Percentiles rank a stretch among this genome's conserved stretches.
Conservation (phyloP, 2,113 vertebrate species). For the Rhinoderma darwinii region DNA sequence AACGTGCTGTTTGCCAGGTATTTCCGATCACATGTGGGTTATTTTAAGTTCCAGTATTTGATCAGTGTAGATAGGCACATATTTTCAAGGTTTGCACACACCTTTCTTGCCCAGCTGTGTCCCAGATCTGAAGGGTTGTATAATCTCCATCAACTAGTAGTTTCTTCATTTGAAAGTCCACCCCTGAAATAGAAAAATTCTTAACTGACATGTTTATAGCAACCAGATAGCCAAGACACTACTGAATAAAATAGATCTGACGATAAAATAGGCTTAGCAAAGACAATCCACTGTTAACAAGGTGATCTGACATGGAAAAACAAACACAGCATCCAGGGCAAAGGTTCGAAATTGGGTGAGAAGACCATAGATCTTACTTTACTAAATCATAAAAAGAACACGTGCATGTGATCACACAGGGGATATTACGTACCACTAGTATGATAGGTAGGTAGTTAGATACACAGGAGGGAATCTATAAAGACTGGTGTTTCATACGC, state of each 20-base stretch:
- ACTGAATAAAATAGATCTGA: not conserved
- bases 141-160: conserved; percentile 77
- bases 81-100: conserved; percentile 35
- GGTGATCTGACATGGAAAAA: not conserved
- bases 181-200: conserved; percentile 64
- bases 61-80: not conserved
- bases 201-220: conserved; percentile 37
- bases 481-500: no score
- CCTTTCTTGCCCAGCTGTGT: conserved; percentile 79
- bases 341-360: not conserved
- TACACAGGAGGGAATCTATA: no score
- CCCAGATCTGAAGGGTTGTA: conserved; percentile 76
- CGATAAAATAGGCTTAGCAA: not conserved
- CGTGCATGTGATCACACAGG: not conserved
- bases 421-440: not conserved
- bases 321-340: not conserved
- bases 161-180: conserved; percentile 81
- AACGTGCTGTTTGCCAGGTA: not conserved
- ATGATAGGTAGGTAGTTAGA: not conserved
- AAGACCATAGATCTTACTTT: not conserved
- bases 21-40: not conserved
- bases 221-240: not conserved
- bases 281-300: not conserved
- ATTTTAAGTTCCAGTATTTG: conserved; percentile 24
- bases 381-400: not conserved